Evolutionary conservation across 1,140 invertebrate genomes (phyloP).

Genomic region (Drosophila sproati): DNA sequence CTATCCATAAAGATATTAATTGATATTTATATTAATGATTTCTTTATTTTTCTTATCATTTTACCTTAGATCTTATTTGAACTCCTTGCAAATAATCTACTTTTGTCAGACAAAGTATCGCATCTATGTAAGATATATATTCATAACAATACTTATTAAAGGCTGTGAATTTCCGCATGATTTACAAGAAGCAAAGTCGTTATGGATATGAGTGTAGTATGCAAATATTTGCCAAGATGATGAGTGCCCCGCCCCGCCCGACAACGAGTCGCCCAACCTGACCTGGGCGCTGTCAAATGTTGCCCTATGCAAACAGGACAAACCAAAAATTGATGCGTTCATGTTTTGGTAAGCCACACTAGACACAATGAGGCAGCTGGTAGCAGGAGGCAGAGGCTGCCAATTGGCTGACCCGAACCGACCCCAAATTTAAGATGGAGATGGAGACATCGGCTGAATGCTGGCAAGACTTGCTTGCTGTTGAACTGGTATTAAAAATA

Average conservation of each 20-base stretch:
- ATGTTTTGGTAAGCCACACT: slow-evolving; percentile 53
- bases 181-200: slow-evolving; percentile 8
- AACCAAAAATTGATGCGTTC: slow-evolving; percentile 43
- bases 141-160: slow-evolving; percentile 5
- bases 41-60: too few relatives aligned
- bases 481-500: slow-evolving; percentile 80
- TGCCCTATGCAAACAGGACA: slow-evolving; percentile 60
- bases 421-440: slow-evolving; percentile 1
- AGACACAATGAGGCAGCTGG: not conserved
- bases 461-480: slow-evolving; percentile 44
- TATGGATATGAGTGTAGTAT: slow-evolving; percentile 1
- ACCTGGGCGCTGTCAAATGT: slow-evolving; percentile 20
- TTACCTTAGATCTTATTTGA: too few relatives aligned
- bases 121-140: not conserved
- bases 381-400: slow-evolving; percentile 6
- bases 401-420: slow-evolving; percentile 72
- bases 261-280: not conserved
- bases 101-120: not conserved
- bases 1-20: too few relatives aligned
- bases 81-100: not conserved
- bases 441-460: slow-evolving; percentile 23
- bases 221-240: slow-evolving; percentile 60
- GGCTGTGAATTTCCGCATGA: not conserved
- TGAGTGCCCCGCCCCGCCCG: slow-evolving; percentile 1
- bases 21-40: too few relatives aligned